A percentile compares a stretch with the other conserved stretches of the same genome.
Conservation (phyloP, 2,888 invertebrate species). For the Euzetes globulus region DNA sequence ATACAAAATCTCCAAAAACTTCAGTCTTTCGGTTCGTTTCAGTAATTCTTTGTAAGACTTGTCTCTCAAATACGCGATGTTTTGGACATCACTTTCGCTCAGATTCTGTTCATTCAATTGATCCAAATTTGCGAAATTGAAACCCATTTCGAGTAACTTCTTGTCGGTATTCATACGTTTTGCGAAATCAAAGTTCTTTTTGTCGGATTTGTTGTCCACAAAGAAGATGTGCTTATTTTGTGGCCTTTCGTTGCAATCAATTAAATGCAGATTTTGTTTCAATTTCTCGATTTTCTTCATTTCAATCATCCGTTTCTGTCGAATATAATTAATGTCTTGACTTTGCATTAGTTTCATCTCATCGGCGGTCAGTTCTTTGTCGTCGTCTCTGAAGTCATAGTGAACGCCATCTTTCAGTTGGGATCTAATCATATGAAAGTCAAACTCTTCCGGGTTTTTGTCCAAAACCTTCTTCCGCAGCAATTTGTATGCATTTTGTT, state of each 20-base stretch:
- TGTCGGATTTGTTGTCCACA: slow-evolving; percentile 59
- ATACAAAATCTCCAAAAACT: slow-evolving; percentile 64
- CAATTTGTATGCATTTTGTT: slow-evolving; percentile 69
- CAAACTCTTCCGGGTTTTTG: slow-evolving; percentile 96
- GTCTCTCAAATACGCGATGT: slow-evolving; percentile 56
- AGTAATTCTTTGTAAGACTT: slow-evolving; percentile 64
- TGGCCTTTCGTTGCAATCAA: slow-evolving; percentile 59
- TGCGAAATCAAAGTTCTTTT: slow-evolving; percentile 60
- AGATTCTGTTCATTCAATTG: slow-evolving; percentile 44
- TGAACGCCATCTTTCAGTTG: slow-evolving; percentile 55
- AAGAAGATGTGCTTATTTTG: slow-evolving; percentile 73
- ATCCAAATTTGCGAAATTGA: slow-evolving; percentile 61
- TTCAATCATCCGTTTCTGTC: slow-evolving; percentile 75
- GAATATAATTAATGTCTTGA: slow-evolving; percentile 82
- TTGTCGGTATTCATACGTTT: slow-evolving; percentile 68
- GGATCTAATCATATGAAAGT: slow-evolving; percentile 93
- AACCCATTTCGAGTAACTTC: slow-evolving; percentile 59
- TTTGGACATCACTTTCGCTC: slow-evolving; percentile 45
- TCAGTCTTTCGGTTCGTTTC: slow-evolving; percentile 68
- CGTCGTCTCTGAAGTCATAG: slow-evolving; percentile 60
- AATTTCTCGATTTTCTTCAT: slow-evolving; percentile 65
- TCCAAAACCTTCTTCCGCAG: slow-evolving; percentile 75
- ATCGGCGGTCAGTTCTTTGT: slow-evolving; percentile 61
- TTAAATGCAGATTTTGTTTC: slow-evolving; percentile 70
- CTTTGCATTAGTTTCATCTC: slow-evolving; percentile 82